Percentiles rank a stretch among this genome's conserved stretches.
phyloP scores from a whole-genome alignment of 2,888 invertebrate genomes.

The Oscheius onirici region DNA sequence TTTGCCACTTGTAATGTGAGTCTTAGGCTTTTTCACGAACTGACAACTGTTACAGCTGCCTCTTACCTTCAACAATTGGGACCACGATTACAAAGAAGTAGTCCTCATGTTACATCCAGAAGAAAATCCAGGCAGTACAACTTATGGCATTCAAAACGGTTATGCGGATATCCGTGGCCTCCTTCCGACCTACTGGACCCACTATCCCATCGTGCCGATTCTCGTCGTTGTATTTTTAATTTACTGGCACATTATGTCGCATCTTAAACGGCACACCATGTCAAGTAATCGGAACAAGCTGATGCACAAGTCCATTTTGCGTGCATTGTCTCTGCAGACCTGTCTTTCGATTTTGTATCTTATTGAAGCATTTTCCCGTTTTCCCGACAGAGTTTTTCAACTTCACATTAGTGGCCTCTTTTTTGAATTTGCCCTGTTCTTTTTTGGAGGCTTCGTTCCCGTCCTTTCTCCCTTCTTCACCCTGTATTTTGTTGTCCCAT shows the following conservation, averaged over 20 bases:
- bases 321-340: background rate
- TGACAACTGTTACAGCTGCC: background rate
- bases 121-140: background rate
- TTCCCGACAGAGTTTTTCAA: background rate
- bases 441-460: background rate
- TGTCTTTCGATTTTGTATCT: background rate
- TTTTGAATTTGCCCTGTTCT: background rate
- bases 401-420: background rate
- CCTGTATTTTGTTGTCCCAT: background rate
- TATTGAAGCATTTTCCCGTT: background rate
- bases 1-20: background rate
- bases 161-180: background rate
- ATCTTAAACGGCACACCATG: background rate
- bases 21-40: background rate
- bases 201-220: background rate
- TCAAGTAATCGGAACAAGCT: background rate
- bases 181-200: background rate
- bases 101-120: background rate
- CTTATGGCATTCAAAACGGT: background rate
- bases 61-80: background rate
- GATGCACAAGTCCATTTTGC: background rate
- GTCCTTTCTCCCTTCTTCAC: background rate
- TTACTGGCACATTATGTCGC: background rate
- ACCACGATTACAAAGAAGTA: background rate
- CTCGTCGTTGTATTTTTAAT: background rate